Percentiles rank a stretch among this genome's conserved stretches.
Conservation (phyloP, 2,113 vertebrate species). For the Thalassarche chlororhynchos region DNA sequence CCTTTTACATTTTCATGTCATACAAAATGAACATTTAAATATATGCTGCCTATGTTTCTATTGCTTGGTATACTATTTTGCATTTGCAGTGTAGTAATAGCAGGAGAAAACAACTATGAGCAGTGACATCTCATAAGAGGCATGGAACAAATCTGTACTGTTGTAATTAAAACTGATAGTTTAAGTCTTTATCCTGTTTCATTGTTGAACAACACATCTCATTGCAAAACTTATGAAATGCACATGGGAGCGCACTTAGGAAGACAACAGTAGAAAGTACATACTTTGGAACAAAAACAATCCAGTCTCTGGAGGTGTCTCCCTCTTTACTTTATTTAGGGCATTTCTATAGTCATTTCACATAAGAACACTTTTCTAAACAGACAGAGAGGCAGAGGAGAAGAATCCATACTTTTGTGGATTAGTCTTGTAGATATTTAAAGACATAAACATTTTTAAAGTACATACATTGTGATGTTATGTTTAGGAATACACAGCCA, state of each 20-base stretch:
- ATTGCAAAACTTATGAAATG: neutral
- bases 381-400: neutral
- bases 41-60: neutral
- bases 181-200: neutral
- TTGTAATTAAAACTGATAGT: neutral
- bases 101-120: neutral
- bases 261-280: neutral
- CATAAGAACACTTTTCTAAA: neutral
- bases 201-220: neutral
- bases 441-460: neutral
- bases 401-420: neutral
- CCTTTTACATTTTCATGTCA: neutral
- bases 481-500: neutral
- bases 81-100: neutral
- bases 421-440: neutral
- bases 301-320: neutral
- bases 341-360: neutral
- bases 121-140: neutral
- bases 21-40: neutral
- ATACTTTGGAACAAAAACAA: neutral
- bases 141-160: neutral
- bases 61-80: neutral
- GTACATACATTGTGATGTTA: neutral
- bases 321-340: neutral
- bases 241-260: accelerated